These are phyloP conservation scores for Apamea monoglypha DNA, from an alignment of 2,888 invertebrate genomes.

Conservation along the genomic window DNA sequence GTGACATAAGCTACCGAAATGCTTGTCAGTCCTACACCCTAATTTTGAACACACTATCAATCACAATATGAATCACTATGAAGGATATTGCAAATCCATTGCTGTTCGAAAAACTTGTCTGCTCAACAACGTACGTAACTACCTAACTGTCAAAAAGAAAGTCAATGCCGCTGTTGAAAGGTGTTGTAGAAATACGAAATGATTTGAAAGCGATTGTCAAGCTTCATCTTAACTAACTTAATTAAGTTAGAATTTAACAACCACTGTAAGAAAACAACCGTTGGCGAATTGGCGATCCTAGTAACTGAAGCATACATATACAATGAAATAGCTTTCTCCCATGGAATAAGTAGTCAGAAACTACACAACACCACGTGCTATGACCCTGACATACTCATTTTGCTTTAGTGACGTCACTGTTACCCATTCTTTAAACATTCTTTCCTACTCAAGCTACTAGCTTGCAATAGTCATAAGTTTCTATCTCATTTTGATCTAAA, in stretches of 20 bases:
- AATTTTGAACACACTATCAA: too few relatives aligned
- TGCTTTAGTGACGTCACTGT: neutral
- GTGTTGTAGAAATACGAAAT: neutral
- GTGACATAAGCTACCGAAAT: neutral
- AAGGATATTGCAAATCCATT: too few relatives aligned
- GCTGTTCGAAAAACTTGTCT: too few relatives aligned
- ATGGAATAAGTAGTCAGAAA: neutral
- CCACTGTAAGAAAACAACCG: neutral
- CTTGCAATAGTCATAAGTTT: constrained; percentile 46
- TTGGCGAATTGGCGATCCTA: neutral
- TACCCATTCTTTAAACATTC: constrained; percentile 1
- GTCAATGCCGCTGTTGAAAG: neutral
- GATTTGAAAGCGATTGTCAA: neutral
- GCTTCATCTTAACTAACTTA: neutral
- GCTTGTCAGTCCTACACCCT: neutral
- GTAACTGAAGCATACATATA: neutral
- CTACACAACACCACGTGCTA: neutral
- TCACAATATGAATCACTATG: too few relatives aligned
- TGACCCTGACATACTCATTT: neutral
- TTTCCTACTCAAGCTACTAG: constrained; percentile 14
- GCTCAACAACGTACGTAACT: too few relatives aligned
- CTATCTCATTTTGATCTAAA: constrained; percentile 57
- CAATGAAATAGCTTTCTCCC: neutral
- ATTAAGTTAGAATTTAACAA: neutral
- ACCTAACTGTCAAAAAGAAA: too few relatives aligned